These are phyloP conservation scores for Temnothorax curvispinosus DNA, from an alignment of 1,140 invertebrate species.

Conservation along the genomic window DNA sequence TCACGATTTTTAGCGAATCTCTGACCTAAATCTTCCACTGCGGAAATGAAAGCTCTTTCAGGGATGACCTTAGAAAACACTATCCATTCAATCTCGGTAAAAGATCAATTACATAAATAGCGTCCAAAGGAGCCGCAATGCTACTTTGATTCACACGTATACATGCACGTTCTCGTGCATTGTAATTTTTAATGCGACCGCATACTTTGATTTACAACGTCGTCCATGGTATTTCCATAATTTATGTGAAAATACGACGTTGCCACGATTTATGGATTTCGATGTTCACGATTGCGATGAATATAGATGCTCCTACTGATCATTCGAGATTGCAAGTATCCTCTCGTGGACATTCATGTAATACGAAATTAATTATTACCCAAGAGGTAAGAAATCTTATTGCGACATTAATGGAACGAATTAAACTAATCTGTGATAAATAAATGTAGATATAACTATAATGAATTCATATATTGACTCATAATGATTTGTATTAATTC, in stretches of 20 bases:
- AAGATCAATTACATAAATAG: conserved; percentile 65
- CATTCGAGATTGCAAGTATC: conserved; percentile 1
- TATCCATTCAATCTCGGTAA: conserved; percentile 55
- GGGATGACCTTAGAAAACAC: conserved; percentile 51
- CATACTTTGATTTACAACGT: conserved; percentile 66
- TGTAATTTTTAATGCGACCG: conserved; percentile 65
- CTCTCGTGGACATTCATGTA: conserved; percentile 4
- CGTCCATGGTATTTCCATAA: conserved; percentile 70
- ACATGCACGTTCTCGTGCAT: conserved; percentile 57
- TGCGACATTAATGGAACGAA: neutral
- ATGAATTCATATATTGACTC: conserved; percentile 3
- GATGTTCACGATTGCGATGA: conserved; percentile 45
- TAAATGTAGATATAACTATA: conserved; percentile 1
- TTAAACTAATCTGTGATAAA: neutral
- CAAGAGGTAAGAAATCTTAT: neutral
- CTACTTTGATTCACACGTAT: conserved; percentile 64
- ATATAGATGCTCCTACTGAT: conserved; percentile 33
- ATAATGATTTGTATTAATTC: neutral
- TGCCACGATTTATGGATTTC: conserved; percentile 68
- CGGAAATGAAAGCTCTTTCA: conserved; percentile 58
- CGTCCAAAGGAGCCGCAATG: conserved; percentile 27
- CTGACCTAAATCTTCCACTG: conserved; percentile 15
- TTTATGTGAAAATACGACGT: conserved; percentile 71
- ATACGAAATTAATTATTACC: conserved; percentile 33
- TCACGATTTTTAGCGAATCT: neutral